Percentiles rank a stretch among this genome's conserved stretches.
phyloP scores from a whole-genome alignment of 2,113 vertebrate species.

The Nycticorax nycticorax region DNA sequence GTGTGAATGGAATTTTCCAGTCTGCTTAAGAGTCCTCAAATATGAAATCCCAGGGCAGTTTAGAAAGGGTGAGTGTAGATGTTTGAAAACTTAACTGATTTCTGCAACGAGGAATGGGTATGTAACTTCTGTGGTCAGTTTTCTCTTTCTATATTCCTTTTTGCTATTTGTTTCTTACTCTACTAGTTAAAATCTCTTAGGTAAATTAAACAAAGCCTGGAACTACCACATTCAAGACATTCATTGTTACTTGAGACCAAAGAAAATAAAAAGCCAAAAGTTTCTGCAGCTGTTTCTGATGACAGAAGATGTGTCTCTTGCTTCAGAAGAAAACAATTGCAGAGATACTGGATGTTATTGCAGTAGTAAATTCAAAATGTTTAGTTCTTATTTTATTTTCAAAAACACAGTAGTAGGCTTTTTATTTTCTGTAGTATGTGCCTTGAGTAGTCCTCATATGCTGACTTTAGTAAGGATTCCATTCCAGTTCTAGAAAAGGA shows the following conservation, averaged over 20 bases:
- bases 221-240: neutral
- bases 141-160: neutral
- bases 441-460: neutral
- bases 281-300: neutral
- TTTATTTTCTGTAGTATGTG: neutral
- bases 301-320: neutral
- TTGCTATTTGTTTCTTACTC: neutral
- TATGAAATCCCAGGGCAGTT: neutral
- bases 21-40: neutral
- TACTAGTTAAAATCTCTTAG: neutral
- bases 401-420: neutral
- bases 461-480: neutral
- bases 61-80: neutral
- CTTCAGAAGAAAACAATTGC: neutral
- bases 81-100: neutral
- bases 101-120: fast-evolving
- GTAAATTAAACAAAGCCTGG: neutral
- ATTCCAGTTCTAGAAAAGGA: slow-evolving; percentile 30
- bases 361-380: neutral
- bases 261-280: neutral
- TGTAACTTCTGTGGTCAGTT: neutral
- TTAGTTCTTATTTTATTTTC: neutral
- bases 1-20: neutral
- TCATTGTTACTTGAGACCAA: neutral
- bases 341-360: neutral